Conservation (phyloP, 2,113 vertebrate genomes). For the Oncorhynchus tshawytscha region DNA sequence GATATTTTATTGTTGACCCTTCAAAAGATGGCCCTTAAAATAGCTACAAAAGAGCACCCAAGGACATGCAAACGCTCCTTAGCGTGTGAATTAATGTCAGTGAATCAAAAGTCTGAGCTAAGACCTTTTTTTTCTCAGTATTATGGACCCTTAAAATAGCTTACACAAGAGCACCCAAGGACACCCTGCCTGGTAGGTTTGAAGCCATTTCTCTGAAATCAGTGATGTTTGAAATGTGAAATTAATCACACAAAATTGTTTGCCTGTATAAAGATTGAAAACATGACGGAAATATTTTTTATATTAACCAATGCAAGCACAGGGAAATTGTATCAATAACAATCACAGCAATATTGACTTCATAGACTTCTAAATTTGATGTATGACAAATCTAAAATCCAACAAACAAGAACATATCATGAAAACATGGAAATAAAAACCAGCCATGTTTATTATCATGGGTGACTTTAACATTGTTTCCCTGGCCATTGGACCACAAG, state of each 20-base stretch:
- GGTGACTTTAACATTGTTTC: not conserved
- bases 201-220: too few species aligned
- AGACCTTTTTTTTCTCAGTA: not conserved
- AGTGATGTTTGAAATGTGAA: too few species aligned
- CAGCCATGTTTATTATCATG: not conserved
- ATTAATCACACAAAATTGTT: not conserved
- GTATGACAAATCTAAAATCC: not conserved
- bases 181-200: not conserved
- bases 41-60: not conserved
- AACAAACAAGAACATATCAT: not conserved
- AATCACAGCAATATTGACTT: not conserved
- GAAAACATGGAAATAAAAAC: not conserved
- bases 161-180: constrained; percentile 4
- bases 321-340: not conserved
- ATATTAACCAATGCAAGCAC: too few species aligned
- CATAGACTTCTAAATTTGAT: not conserved
- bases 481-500: not conserved
- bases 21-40: constrained; percentile 4
- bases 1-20: constrained; percentile 1
- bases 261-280: not conserved
- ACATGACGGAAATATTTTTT: not conserved
- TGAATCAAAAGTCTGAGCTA: too few species aligned
- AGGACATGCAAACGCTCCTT: too few species aligned
- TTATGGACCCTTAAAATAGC: not conserved
- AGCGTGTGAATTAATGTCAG: too few species aligned